Evolutionary conservation across 1,140 invertebrate genomes (phyloP).

Genomic region (Drosophila orosa): DNA sequence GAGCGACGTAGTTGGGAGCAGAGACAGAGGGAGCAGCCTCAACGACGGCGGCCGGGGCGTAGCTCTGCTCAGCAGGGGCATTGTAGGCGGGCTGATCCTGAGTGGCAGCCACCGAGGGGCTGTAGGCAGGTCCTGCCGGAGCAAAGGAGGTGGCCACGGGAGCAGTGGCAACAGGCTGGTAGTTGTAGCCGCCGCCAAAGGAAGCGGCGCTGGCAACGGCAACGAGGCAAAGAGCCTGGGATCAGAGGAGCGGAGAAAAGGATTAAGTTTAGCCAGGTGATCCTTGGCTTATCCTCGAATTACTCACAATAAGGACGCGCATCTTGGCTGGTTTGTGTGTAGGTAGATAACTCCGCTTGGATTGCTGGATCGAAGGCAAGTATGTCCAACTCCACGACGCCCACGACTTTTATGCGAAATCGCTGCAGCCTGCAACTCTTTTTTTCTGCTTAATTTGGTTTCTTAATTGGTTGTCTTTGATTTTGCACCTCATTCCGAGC

Average conservation of each 20-base stretch:
- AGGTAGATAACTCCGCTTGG: conserved; percentile 52
- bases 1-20: conserved; percentile 42
- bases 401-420: conserved; percentile 71
- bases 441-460: conserved; percentile 28
- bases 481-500: conserved; percentile 40
- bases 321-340: conserved; percentile 52
- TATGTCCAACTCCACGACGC: conserved; percentile 53
- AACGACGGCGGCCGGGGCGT: neutral
- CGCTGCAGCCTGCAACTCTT: conserved; percentile 34
- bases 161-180: conserved; percentile 52
- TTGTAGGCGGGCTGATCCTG: conserved; percentile 26
- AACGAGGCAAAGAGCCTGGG: conserved; percentile 52
- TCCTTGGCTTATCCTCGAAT: neutral
- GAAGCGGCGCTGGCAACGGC: conserved; percentile 45
- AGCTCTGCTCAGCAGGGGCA: conserved; percentile 28
- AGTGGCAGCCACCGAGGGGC: conserved; percentile 10
- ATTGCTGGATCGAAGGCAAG: conserved; percentile 48
- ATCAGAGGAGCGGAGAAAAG: too few species aligned
- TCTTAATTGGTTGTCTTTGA: conserved; percentile 45
- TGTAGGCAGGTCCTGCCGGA: conserved; percentile 22
- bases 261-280: neutral
- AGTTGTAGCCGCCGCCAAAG: conserved; percentile 57
- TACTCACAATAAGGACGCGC: conserved; percentile 73
- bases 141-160: conserved; percentile 35
- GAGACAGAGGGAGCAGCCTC: conserved; percentile 43